These are phyloP conservation scores for Alviniconcha marisindica DNA, from an alignment of 1,140 invertebrate species.

Conservation along the genomic window DNA sequence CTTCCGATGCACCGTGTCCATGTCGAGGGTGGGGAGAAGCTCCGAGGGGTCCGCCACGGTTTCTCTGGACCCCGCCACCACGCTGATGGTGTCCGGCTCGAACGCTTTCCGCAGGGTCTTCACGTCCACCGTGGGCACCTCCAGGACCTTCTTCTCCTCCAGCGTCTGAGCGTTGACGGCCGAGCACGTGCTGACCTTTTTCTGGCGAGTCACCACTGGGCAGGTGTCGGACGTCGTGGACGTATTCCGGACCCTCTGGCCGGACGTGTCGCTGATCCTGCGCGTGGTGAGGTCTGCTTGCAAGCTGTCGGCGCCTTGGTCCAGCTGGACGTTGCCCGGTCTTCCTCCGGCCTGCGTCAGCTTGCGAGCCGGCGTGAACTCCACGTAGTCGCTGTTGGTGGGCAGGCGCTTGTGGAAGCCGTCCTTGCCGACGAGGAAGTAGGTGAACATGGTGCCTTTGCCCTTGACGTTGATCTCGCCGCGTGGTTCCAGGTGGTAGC, in stretches of 20 bases:
- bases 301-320: neutral
- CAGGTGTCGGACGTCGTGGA: neutral
- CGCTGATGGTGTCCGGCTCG: slow-evolving; percentile 2
- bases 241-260: neutral
- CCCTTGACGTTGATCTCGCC: slow-evolving; percentile 78
- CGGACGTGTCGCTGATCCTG: neutral
- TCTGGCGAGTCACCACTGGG: neutral
- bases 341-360: neutral
- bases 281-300: neutral
- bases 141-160: neutral
- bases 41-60: neutral
- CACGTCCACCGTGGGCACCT: slow-evolving; percentile 16
- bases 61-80: neutral
- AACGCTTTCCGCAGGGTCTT: slow-evolving; percentile 19
- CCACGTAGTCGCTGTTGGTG: slow-evolving; percentile 21
- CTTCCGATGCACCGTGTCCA: slow-evolving; percentile 17
- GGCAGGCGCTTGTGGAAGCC: slow-evolving; percentile 63
- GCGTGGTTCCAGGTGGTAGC: slow-evolving; percentile 62
- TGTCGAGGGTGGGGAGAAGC: slow-evolving; percentile 11
- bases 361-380: neutral
- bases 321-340: neutral
- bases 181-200: slow-evolving; percentile 5
- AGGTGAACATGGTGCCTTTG: slow-evolving; percentile 92
- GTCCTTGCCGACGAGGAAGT: slow-evolving; percentile 86
- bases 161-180: neutral